These are phyloP conservation scores for Embiotoca jacksoni DNA, from an alignment of 2,113 vertebrate species.

Conservation along the genomic window DNA sequence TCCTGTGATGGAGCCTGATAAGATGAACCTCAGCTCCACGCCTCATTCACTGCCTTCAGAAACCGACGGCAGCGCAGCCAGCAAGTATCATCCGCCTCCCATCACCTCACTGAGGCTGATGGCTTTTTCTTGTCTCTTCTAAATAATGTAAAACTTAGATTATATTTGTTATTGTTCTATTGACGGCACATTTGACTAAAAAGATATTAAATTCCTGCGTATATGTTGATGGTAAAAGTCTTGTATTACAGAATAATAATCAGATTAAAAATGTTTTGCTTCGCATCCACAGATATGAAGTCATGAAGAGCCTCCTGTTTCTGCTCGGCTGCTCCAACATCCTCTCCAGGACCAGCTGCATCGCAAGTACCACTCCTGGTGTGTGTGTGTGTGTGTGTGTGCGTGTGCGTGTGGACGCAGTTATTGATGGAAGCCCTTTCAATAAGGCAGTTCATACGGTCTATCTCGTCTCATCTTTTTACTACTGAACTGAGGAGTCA, in stretches of 20 bases:
- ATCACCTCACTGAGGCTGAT: neutral
- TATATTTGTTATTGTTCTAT: too few relatives aligned
- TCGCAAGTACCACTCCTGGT: slow-evolving; percentile 25
- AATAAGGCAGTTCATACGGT: neutral
- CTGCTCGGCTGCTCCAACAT: slow-evolving; percentile 35
- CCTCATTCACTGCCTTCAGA: slow-evolving; percentile 47
- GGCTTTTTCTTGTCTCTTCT: too few relatives aligned
- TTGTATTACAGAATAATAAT: neutral
- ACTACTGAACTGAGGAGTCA: neutral
- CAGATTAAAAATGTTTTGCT: neutral
- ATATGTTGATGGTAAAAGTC: too few relatives aligned
- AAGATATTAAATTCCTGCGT: neutral
- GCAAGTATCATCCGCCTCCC: slow-evolving; percentile 39
- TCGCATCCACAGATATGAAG: slow-evolving; percentile 3
- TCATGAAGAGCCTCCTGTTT: slow-evolving; percentile 50
- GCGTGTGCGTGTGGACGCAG: too few relatives aligned
- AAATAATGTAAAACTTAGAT: too few relatives aligned
- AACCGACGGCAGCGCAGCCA: slow-evolving; percentile 31
- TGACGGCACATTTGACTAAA: neutral
- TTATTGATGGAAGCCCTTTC: neutral
- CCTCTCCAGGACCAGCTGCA: neutral
- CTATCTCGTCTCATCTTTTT: neutral
- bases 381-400: too few relatives aligned
- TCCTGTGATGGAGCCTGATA: slow-evolving; percentile 54
- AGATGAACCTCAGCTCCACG: slow-evolving; percentile 30